phyloP scores from a whole-genome alignment of 1,140 invertebrate genomes.

The Calephelis virginiensis region DNA sequence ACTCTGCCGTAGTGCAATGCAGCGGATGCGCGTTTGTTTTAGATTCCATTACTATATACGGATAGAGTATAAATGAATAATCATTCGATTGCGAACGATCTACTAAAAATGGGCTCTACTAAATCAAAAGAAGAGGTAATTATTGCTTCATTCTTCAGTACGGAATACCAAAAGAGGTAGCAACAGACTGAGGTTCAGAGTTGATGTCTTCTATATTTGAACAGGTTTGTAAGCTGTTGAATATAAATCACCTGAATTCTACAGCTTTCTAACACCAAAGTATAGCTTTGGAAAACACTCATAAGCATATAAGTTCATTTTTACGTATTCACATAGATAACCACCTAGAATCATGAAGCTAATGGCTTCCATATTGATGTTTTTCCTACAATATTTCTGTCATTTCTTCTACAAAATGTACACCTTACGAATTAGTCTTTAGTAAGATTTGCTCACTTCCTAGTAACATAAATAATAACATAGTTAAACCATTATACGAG shows the following conservation, averaged over 20 bases:
- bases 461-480: background rate
- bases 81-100: no score
- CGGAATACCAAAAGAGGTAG: conserved; percentile 21
- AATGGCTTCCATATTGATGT: conserved; percentile 21
- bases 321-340: conserved; percentile 32
- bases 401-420: conserved; percentile 11
- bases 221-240: conserved; percentile 32
- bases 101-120: no score
- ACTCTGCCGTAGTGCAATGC: no score
- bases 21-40: no score
- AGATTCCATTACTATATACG: no score
- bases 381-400: conserved; percentile 21
- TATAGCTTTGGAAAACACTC: conserved; percentile 31
- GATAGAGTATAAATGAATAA: no score
- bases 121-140: no score
- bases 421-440: conserved; percentile 18
- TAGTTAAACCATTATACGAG: conserved; percentile 1
- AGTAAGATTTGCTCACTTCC: background rate
- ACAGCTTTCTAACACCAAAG: conserved; percentile 36
- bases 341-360: conserved; percentile 28
- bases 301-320: conserved; percentile 32
- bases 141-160: conserved; percentile 26
- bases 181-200: conserved; percentile 15
- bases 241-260: conserved; percentile 29
- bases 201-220: conserved; percentile 18